These are phyloP conservation scores for Lasioglossum figueresi DNA, from an alignment of 2,888 invertebrate genomes.

Conservation along the genomic window DNA sequence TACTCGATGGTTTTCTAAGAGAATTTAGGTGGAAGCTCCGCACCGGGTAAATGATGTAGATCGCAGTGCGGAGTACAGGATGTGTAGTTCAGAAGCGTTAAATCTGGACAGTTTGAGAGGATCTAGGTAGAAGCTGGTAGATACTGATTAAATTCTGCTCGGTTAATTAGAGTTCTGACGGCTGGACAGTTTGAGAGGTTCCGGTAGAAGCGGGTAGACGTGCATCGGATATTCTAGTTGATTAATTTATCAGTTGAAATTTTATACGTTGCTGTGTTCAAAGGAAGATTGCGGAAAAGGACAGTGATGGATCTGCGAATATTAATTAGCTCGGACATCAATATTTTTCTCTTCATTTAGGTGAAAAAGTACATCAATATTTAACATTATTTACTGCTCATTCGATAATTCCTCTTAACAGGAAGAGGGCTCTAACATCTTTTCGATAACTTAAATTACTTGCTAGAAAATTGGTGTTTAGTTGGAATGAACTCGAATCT, in stretches of 20 bases:
- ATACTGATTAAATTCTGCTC: slow-evolving; percentile 13
- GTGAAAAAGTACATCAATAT: neutral
- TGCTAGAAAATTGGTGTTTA: too few relatives aligned
- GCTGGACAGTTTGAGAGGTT: slow-evolving; percentile 15
- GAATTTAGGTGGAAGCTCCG: neutral
- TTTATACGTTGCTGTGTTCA: neutral
- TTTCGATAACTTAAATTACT: too few relatives aligned
- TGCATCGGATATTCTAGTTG: slow-evolving; percentile 5
- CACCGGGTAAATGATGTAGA: slow-evolving; percentile 4
- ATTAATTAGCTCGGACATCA: neutral
- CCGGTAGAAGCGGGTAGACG: slow-evolving; percentile 14
- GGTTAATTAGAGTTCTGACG: slow-evolving; percentile 12
- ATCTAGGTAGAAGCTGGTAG: slow-evolving; percentile 12
- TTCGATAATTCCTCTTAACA: neutral
- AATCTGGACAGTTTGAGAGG: slow-evolving; percentile 5
- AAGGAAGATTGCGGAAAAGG: neutral
- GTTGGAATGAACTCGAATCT: too few relatives aligned
- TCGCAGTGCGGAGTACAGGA: neutral
- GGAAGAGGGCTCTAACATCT: neutral
- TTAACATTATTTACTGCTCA: neutral
- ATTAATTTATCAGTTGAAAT: slow-evolving; percentile 4
- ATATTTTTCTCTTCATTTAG: neutral
- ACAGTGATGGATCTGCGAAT: slow-evolving; percentile 6
- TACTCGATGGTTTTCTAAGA: neutral
- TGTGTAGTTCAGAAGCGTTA: neutral